phyloP scores from a whole-genome alignment of 2,113 vertebrate genomes.

The Nesoenas mayeri region DNA sequence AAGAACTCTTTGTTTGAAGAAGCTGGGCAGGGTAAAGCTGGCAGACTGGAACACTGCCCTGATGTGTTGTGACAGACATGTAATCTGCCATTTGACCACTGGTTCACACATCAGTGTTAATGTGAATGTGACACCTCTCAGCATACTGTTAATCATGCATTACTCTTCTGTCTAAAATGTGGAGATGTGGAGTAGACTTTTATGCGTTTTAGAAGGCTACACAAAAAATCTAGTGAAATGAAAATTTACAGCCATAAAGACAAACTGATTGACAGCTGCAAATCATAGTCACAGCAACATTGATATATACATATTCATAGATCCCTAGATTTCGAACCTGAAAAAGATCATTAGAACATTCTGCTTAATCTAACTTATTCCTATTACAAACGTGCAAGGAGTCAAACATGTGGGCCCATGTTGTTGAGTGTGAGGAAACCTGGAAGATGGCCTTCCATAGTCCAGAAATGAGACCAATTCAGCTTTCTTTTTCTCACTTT shows the following conservation, averaged over 20 bases:
- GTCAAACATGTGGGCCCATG: neutral
- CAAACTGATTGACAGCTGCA: conserved; percentile 67
- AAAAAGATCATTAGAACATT: conserved; percentile 60
- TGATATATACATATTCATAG: conserved; percentile 68
- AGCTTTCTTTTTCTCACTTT: conserved; percentile 10
- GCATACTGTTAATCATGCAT: conserved; percentile 68
- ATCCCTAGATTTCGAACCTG: conserved; percentile 37
- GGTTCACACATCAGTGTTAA: conserved; percentile 67
- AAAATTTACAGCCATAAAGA: conserved; percentile 51
- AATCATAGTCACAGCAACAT: conserved; percentile 59
- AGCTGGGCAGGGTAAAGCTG: conserved; percentile 69
- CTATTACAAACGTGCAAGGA: neutral
- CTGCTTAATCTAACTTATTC: conserved; percentile 24
- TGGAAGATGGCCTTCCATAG: neutral
- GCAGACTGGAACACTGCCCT: conserved; percentile 72
- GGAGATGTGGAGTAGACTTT: conserved; percentile 61
- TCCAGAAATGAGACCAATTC: conserved; percentile 32
- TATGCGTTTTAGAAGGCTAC: conserved; percentile 59
- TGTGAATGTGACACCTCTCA: conserved; percentile 71
- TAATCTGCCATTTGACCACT: conserved; percentile 71
- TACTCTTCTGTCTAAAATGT: conserved; percentile 70
- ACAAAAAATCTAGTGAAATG: neutral
- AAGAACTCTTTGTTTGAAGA: conserved; percentile 66
- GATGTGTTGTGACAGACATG: conserved; percentile 72
- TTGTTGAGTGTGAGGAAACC: neutral